Conservation (phyloP, 2,797 vertebrate species). For the Acridotheres tristis region DNA sequence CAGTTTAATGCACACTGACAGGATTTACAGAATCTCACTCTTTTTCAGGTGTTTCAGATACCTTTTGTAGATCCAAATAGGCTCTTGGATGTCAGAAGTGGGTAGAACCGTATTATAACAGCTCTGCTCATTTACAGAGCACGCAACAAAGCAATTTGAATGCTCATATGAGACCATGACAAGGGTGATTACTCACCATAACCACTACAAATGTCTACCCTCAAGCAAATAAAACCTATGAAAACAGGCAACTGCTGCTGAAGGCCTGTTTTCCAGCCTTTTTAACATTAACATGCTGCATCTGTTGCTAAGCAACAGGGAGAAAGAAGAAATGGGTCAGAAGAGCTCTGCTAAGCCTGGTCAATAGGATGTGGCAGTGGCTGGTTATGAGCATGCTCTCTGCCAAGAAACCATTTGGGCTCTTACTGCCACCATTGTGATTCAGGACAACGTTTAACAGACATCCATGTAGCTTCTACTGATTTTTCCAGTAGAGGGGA, state of each 20-base stretch:
- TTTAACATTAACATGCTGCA: constrained; percentile 32
- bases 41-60: background rate
- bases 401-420: background rate
- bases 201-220: constrained; percentile 31
- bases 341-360: constrained; percentile 14
- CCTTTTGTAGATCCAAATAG: background rate
- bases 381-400: background rate
- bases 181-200: constrained; percentile 30
- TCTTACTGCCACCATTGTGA: background rate
- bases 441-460: background rate
- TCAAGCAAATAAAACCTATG: constrained; percentile 18
- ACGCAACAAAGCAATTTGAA: constrained; percentile 5
- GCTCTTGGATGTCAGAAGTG: background rate
- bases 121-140: constrained; percentile 6
- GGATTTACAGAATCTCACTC: background rate
- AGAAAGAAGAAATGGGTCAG: constrained; percentile 63
- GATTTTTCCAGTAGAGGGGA: background rate
- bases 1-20: background rate
- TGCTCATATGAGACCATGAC: constrained; percentile 2
- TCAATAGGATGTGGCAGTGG: constrained; percentile 28
- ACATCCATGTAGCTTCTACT: background rate
- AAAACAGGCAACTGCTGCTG: constrained; percentile 24
- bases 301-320: constrained; percentile 70
- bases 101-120: background rate
- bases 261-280: constrained; percentile 35